Evolutionary conservation across 1,140 invertebrate species (phyloP), one percentile per base, ranked within the genome.

Genomic region (Latrodectus geometricus): DNA sequence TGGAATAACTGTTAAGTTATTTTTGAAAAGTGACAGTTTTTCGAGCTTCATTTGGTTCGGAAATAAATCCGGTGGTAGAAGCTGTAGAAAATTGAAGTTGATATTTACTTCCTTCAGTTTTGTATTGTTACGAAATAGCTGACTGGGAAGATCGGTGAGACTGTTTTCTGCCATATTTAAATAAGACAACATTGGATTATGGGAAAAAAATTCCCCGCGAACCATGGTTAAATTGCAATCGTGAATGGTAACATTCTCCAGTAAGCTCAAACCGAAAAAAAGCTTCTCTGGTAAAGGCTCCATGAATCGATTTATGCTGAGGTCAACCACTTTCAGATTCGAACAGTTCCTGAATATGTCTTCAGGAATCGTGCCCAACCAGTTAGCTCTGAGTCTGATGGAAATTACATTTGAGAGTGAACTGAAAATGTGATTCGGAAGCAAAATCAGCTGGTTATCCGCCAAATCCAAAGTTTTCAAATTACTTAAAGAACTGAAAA

Each of bases 81-180:
- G 94, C 94, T 94, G 95, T 50, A 97, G 94, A 89, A 96, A 95
- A 91, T 96, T 96, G 89, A 95, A 94, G 82, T 93, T 94, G 11
- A 97, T 91, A 91, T 96, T 94, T 87, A 97, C 92, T 86, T 93
- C 91, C 86, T 94, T 92, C 66, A 96, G 91, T 89, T 94, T 93
- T 11, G 80, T 72, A 50, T 87, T 88, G 48, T 88, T 84, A 9
- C 48, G 23, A 15, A 87, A 87, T 50, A 89, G 54, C 12, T 81
- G 69, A 21, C 23, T 56, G 9, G 87, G 83, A 23, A 88, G 66
- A 49, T 9, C 54, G 23, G 15, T 56, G 23, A 88, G 52, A 17
- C 68, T 68, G 66, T 88, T 88, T 11, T 85, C 66, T 20, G 74
- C 17, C 7, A 86, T 15, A 68, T 78, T 14, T 7, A 87, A 15